These are phyloP conservation scores for Synergus gifuensis DNA, from an alignment of 2,888 invertebrate species.

Conservation along the genomic window DNA sequence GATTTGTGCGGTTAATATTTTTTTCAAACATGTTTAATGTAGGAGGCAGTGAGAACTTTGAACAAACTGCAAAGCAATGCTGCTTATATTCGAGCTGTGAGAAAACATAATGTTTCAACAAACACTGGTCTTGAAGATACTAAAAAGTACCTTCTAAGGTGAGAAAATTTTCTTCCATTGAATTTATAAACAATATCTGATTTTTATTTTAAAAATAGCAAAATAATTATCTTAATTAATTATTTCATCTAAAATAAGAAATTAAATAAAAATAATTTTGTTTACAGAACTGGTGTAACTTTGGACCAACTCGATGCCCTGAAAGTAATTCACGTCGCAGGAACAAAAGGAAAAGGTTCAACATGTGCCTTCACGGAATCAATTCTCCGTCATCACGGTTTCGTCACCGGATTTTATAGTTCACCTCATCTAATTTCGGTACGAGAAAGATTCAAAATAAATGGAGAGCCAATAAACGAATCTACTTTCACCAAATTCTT, in stretches of 20 bases:
- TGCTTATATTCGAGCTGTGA: conserved; percentile 78
- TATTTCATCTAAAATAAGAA: too few species aligned
- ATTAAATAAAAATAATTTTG: conserved; percentile 44
- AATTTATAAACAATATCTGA: background rate
- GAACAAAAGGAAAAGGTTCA: conserved; percentile 99
- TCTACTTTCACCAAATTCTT: conserved; percentile 88
- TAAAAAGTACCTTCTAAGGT: conserved; percentile 80
- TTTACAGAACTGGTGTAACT: conserved; percentile 82
- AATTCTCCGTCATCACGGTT: conserved; percentile 90
- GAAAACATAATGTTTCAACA: conserved; percentile 38
- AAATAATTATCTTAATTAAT: too few species aligned
- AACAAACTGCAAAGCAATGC: conserved; percentile 88
- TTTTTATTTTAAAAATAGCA: too few species aligned
- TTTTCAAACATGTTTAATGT: conserved; percentile 56
- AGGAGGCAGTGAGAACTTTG: conserved; percentile 86
- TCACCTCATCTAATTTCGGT: conserved; percentile 97
- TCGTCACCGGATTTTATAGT: conserved; percentile 95
- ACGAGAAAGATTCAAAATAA: conserved; percentile 93
- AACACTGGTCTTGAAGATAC: conserved; percentile 78
- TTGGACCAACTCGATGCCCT: conserved; percentile 84
- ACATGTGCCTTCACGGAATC: conserved; percentile 96
- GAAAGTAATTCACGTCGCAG: conserved; percentile 95
- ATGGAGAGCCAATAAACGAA: conserved; percentile 88
- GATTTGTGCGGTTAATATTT: background rate
- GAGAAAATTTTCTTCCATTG: conserved; percentile 47